Evolutionary conservation across 2,113 vertebrate species (phyloP).

Genomic region (Sapayoa aenigma): DNA sequence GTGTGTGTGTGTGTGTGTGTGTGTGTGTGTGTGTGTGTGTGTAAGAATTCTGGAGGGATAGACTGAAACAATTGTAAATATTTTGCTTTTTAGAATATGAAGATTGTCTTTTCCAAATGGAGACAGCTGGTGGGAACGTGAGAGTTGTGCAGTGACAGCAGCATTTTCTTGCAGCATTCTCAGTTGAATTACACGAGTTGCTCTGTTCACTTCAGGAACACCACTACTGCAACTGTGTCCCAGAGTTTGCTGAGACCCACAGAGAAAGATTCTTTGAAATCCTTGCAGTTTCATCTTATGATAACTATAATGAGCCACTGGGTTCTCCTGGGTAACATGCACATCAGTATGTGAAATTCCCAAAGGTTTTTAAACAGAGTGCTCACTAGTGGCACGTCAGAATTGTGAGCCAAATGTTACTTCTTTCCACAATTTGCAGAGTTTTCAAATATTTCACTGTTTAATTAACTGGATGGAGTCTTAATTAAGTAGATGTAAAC

Average conservation of each 20-base stretch:
- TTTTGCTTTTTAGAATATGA: constrained; percentile 26
- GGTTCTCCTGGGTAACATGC: background rate
- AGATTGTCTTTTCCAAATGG: constrained; percentile 28
- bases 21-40: too few species aligned
- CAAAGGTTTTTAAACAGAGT: background rate
- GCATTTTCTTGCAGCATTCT: constrained; percentile 22
- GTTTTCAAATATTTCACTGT: constrained; percentile 7
- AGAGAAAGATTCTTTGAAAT: constrained; percentile 17
- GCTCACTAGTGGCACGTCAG: background rate
- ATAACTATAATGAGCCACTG: background rate
- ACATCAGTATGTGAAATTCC: background rate
- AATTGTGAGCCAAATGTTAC: background rate
- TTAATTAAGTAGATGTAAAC: background rate
- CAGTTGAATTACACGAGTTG: background rate
- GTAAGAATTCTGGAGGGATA: background rate
- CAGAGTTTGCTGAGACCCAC: background rate
- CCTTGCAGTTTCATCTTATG: background rate
- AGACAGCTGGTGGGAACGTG: constrained; percentile 28
- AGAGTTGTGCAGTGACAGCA: background rate
- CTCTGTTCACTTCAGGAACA: background rate
- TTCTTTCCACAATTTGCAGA: background rate
- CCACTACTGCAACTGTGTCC: background rate
- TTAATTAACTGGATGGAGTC: background rate
- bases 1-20: too few species aligned
- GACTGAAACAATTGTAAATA: constrained; percentile 45